Percentiles rank a stretch among this genome's conserved stretches.
Evolutionary conservation across 1,140 invertebrate species (phyloP).

Genomic region (Triops cancriformis): DNA sequence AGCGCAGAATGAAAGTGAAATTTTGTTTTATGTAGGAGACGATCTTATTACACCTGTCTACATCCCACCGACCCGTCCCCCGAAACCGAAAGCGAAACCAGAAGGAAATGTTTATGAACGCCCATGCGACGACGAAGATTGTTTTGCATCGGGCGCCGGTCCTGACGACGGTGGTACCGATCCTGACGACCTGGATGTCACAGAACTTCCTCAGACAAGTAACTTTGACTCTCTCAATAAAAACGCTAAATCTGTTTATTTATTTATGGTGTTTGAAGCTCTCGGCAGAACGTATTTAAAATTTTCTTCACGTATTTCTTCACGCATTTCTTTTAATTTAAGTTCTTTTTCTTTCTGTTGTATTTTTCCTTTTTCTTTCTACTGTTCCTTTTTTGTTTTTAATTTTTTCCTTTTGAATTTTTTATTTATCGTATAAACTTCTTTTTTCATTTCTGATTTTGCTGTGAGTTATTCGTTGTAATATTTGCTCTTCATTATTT

Average conservation of each 20-base stretch:
- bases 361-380: no score
- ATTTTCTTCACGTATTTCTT: no score
- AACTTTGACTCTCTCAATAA: no score
- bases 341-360: no score
- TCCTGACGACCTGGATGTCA: background rate
- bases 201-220: background rate
- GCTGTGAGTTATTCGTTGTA: no score
- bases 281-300: no score
- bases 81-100: constrained; percentile 27
- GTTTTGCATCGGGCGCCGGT: constrained; percentile 32
- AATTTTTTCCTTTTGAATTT: no score
- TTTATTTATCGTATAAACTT: no score
- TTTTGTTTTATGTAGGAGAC: constrained; percentile 43
- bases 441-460: no score
- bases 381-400: no score
- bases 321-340: no score
- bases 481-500: no score
- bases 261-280: background rate
- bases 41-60: constrained; percentile 87
- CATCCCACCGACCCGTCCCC: constrained; percentile 61
- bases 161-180: constrained; percentile 36
- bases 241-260: background rate
- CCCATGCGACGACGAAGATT: constrained; percentile 35
- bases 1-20: background rate
- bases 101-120: constrained; percentile 10